Percentiles rank a stretch among this genome's conserved stretches.
Evolutionary conservation across 2,888 invertebrate species (phyloP).

Genomic region (Xestobium rufovillosum): DNA sequence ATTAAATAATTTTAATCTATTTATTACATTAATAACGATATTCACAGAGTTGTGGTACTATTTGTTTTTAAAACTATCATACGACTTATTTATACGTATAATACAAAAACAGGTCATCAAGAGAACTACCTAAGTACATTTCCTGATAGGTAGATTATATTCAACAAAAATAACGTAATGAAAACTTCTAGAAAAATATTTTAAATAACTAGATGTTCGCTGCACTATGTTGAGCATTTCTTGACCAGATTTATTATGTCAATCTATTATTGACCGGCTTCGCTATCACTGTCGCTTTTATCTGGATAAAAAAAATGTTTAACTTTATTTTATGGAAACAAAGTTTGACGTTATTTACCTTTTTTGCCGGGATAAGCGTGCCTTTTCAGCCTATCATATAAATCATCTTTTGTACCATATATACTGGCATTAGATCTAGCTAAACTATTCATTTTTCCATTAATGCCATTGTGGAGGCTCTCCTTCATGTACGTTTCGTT

Average conservation of each 20-base stretch:
- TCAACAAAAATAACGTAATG: too few species aligned
- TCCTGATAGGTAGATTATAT: too few species aligned
- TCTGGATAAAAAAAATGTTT: constrained; percentile 52
- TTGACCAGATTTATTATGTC: constrained; percentile 29
- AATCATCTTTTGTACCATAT: constrained; percentile 91
- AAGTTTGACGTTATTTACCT: constrained; percentile 55
- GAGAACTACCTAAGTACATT: too few species aligned
- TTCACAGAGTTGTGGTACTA: too few species aligned
- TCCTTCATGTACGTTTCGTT: constrained; percentile 96
- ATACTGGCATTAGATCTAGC: constrained; percentile 89
- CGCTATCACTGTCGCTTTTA: constrained; percentile 91
- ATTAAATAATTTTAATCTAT: too few species aligned
- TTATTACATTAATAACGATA: too few species aligned
- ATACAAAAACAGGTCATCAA: too few species aligned
- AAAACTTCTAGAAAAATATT: too few species aligned
- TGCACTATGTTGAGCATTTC: constrained; percentile 11
- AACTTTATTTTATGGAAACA: background rate
- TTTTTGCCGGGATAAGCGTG: constrained; percentile 93
- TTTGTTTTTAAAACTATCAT: too few species aligned
- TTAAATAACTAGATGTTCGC: constrained; percentile 1
- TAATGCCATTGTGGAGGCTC: constrained; percentile 77
- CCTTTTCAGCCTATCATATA: constrained; percentile 90
- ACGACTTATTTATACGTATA: too few species aligned
- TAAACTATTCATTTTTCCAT: constrained; percentile 83
- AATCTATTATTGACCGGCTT: constrained; percentile 64